Evolutionary conservation across 2,888 invertebrate genomes (phyloP).

Genomic region (Eucera pruinosa): DNA sequence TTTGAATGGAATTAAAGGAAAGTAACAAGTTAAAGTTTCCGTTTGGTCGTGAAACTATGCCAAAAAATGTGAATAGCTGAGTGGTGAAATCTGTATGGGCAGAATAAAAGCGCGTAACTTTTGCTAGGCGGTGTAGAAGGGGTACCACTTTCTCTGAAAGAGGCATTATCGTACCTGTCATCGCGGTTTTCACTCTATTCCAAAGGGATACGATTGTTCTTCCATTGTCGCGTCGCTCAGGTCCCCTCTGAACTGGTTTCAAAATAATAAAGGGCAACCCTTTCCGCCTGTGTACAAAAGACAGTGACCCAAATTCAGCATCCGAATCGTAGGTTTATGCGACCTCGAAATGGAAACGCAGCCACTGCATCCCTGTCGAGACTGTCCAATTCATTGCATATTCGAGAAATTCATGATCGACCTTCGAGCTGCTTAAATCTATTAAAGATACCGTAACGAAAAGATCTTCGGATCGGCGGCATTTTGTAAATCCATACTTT

Average conservation of each 20-base stretch:
- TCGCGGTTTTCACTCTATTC: slow-evolving; percentile 37
- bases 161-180: slow-evolving; percentile 58
- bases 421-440: not conserved
- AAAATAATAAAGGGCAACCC: slow-evolving; percentile 67
- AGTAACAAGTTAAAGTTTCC: not conserved
- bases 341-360: slow-evolving; percentile 48
- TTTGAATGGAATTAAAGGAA: not conserved
- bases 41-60: not conserved
- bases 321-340: slow-evolving; percentile 32
- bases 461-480: too few relatives aligned
- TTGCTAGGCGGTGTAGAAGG: slow-evolving; percentile 12
- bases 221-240: slow-evolving; percentile 47
- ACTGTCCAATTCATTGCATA: not conserved
- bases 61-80: not conserved
- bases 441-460: too few relatives aligned
- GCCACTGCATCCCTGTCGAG: not conserved
- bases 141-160: slow-evolving; percentile 40
- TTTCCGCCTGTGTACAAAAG: slow-evolving; percentile 54
- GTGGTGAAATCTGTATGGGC: not conserved
- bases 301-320: slow-evolving; percentile 62
- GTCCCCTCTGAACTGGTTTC: slow-evolving; percentile 55
- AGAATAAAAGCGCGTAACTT: slow-evolving; percentile 30
- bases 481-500: too few relatives aligned
- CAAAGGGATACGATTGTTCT: slow-evolving; percentile 54
- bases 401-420: not conserved